Base-by-base conservation (phyloP, 2,888 invertebrate species). In the Meiosimyza platycephala region DNA sequence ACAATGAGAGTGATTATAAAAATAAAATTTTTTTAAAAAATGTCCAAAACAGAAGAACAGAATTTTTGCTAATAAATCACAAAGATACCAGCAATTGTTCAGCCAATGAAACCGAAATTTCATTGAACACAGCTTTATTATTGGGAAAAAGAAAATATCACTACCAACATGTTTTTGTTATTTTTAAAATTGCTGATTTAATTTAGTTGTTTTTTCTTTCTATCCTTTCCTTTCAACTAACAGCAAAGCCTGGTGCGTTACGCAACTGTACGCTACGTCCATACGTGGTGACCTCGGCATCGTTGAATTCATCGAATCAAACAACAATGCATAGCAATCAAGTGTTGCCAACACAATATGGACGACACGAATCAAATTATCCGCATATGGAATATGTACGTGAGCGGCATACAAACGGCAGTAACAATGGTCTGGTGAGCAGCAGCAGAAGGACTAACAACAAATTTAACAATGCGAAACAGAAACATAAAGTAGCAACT, bases 221-320 rank as follows among this genome's bases (percentile, higher is more conserved):
- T 78, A 22, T 70, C 64, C 72, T 76, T 73, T n/a, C 74, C 77
- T 75, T 77, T 79, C 47, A 9, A 72, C 77, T 85, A 82, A 59
- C 87, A 93, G 94, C 94, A 40, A 94, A 94, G 80, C 95, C 95
- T 33, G 92, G 93, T 74, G 91, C 95, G 2, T 90, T 95, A 78
- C 92, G 93, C 77, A 96, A 96, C 88, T 96, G 96, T 87, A 95
- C 95, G 33, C 90, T 96, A 59, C 92, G 93, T 81, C 90, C 91
- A 60, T 91, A 93, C 64, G 89, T 83, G 87, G 89, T 82, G 85
- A 88, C 78, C 89, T 90, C 79, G 82, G 85, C 85, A 85, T 90
- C 89, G 77, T 81, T 86, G 80, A 87, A 86, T 82, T 86, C 87
- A 79, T 86, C 87, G 81, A 88, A 86, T 85, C 85, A 85, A 81